phyloP scores from a whole-genome alignment of 2,797 vertebrate genomes.

The Mionectes olivaceus region DNA sequence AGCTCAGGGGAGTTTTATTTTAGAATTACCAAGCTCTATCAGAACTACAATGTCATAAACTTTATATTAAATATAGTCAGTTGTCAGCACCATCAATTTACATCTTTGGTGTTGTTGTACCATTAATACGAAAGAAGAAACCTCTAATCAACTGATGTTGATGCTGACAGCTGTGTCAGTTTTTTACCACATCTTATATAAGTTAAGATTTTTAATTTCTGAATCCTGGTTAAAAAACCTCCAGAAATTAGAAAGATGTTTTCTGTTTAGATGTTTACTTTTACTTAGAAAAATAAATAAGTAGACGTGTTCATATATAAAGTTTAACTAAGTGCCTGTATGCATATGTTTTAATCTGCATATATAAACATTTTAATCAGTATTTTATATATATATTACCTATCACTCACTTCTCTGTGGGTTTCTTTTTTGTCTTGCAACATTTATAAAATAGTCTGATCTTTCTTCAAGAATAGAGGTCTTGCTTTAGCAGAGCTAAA shows the following conservation, averaged over 20 bases:
- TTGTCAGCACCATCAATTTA: background rate
- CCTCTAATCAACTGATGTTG: background rate
- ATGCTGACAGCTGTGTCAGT: background rate
- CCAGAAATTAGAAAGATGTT: background rate
- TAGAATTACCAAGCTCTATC: background rate
- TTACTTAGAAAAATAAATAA: background rate
- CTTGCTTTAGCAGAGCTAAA: background rate
- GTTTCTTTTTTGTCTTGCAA: background rate
- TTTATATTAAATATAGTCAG: background rate
- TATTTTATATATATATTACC: background rate
- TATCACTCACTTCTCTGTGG: background rate
- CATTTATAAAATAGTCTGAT: accelerated
- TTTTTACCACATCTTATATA: background rate
- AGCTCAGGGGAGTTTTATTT: background rate
- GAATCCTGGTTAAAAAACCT: background rate
- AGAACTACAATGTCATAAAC: background rate
- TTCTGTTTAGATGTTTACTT: background rate
- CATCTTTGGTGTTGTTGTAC: background rate
- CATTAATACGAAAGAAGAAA: background rate
- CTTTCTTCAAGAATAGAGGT: background rate
- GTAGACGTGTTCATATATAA: background rate
- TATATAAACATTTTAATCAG: background rate
- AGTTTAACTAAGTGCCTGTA: background rate
- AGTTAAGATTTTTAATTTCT: background rate
- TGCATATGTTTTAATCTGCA: background rate